Percentiles rank a stretch among this genome's conserved stretches.
These are phyloP conservation scores for Cephonodes hylas DNA, from an alignment of 2,888 invertebrate species.

Conservation along the genomic window DNA sequence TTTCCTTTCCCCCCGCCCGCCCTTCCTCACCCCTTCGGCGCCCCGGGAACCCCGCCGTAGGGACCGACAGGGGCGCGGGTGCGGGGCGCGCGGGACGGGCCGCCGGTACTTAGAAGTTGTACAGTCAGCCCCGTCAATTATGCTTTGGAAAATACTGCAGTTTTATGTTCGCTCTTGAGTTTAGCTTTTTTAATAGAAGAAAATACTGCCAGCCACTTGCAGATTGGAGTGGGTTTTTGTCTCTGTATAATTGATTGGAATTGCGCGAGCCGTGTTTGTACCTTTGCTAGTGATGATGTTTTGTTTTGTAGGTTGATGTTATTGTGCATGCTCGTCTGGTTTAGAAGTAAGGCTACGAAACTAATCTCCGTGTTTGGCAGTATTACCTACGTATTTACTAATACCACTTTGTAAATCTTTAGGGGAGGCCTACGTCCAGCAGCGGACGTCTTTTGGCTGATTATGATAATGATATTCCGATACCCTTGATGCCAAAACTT, in stretches of 20 bases:
- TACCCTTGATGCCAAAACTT: too few species aligned
- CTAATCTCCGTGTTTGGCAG: not conserved
- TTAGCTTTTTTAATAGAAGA: conserved; percentile 7
- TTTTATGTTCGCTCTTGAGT: conserved; percentile 4
- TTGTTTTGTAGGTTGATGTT: not conserved
- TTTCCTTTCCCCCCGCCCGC: conserved; percentile 24
- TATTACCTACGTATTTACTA: too few species aligned
- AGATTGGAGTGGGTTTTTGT: conserved; percentile 2
- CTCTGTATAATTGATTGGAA: not conserved
- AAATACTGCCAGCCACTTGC: not conserved
- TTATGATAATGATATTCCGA: too few species aligned
- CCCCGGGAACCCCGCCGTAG: not conserved
- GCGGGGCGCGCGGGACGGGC: conserved; percentile 18
- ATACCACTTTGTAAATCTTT: too few species aligned
- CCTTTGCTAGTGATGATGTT: not conserved
- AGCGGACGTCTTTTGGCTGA: too few species aligned
- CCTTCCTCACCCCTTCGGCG: conserved; percentile 14
- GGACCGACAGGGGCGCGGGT: not conserved
- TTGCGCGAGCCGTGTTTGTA: not conserved
- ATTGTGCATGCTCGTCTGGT: not conserved
- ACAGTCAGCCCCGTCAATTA: conserved; percentile 19
- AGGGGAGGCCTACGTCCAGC: too few species aligned
- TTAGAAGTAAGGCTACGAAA: too few species aligned
- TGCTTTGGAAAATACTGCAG: conserved; percentile 7
- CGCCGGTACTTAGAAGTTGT: conserved; percentile 15